Conservation (phyloP, 1,140 invertebrate genomes). For the Drosophila repletoides region DNA sequence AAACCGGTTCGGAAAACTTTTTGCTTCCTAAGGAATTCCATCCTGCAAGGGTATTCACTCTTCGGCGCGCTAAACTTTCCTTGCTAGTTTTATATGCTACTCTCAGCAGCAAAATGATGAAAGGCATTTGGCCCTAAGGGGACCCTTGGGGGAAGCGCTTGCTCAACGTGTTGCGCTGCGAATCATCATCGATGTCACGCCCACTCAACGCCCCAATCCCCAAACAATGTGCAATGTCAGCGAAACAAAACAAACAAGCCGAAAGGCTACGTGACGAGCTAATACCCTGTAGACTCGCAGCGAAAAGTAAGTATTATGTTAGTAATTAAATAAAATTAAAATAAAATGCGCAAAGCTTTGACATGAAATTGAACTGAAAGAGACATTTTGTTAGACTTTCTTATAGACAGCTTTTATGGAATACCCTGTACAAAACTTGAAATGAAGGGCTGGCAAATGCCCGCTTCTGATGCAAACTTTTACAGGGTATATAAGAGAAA, state of each 20-base stretch:
- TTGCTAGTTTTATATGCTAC: conserved; percentile 1
- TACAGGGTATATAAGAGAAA: conserved; percentile 9
- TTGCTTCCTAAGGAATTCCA: too few species aligned
- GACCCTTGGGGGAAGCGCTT: neutral
- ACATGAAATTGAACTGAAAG: too few species aligned
- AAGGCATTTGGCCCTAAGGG: conserved; percentile 4
- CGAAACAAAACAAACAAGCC: conserved; percentile 2
- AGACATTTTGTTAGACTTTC: too few species aligned
- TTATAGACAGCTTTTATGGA: too few species aligned
- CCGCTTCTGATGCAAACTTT: too few species aligned
- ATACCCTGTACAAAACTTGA: too few species aligned
- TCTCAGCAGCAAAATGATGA: conserved; percentile 12
- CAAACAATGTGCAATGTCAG: conserved; percentile 23
- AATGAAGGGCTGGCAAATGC: too few species aligned
- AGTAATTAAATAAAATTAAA: neutral
- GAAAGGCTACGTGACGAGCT: neutral
- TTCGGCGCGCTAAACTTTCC: too few species aligned
- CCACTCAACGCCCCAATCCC: conserved; percentile 1
- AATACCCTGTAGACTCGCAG: neutral
- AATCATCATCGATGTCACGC: conserved; percentile 16
- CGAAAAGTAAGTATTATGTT: too few species aligned
- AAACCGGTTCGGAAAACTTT: too few species aligned
- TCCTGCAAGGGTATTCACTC: too few species aligned
- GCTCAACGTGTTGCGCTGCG: conserved; percentile 24
- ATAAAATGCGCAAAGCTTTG: too few species aligned